phyloP scores from a whole-genome alignment of 2,113 vertebrate species.

The Lophius piscatorius region DNA sequence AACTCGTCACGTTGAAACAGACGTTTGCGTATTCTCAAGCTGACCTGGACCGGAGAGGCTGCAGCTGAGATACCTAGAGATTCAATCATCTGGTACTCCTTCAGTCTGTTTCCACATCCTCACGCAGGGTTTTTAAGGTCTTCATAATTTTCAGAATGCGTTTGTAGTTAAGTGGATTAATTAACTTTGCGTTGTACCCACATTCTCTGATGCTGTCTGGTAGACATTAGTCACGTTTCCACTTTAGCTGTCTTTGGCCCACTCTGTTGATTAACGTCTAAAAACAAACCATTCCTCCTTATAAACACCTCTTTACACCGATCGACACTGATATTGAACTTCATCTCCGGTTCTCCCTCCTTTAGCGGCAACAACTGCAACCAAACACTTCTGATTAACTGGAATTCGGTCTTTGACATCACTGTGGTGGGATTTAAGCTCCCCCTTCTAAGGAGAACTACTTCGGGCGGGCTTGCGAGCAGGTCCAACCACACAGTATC shows the following conservation, averaged over 20 bases:
- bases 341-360: too few relatives aligned
- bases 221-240: background rate
- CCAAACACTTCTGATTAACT: too few relatives aligned
- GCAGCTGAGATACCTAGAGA: background rate
- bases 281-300: too few relatives aligned
- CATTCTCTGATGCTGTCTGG: background rate
- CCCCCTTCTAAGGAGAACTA: too few relatives aligned
- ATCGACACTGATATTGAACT: too few relatives aligned
- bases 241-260: background rate
- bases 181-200: conserved; percentile 4
- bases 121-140: conserved; percentile 19
- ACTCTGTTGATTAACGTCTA: too few relatives aligned
- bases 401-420: too few relatives aligned
- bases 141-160: conserved; percentile 21
- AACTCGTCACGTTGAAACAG: conserved; percentile 19
- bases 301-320: too few relatives aligned
- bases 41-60: conserved; percentile 1
- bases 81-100: conserved; percentile 1
- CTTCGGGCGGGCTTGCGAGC: too few relatives aligned
- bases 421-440: too few relatives aligned
- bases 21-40: conserved; percentile 31
- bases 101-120: background rate
- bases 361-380: too few relatives aligned
- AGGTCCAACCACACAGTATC: too few relatives aligned
- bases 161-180: conserved; percentile 20